Evolutionary conservation across 2,888 invertebrate species (phyloP), one percentile per base, ranked within the genome.

Genomic region (Exocentrus adspersus): DNA sequence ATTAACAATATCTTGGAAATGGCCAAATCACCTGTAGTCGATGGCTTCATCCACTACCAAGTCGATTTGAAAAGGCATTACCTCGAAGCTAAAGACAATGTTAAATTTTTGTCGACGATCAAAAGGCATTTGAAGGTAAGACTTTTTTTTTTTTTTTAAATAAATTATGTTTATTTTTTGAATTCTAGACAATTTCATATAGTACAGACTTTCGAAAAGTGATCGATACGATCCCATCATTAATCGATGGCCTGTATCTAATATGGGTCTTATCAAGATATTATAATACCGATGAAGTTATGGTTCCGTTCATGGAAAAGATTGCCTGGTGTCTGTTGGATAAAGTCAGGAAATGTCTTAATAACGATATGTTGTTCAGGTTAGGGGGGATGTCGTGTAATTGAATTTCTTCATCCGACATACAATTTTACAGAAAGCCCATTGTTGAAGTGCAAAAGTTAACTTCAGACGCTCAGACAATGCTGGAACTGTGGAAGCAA

Each of bases 241-340:
- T 96, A 66, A 92, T 95, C 85, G 92, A 94, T 68, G 93, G 94
- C 1, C 81, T 97, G 37, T 90, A 92, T 72, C 91, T 96, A 87
- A 92, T 96, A 77, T 97, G 97, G 97, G 91, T 95, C 52, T 87
- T 97, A 57, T 96, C 96, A 0, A 85, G 89, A 53, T 93, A 94
- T 75, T 97, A 93, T 79, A 90, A 92, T 65, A 88, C 85, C 0
- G 96, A 96, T 77, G 92, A 93, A 65, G 88, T 91, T 62, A 95
- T 97, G 95, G 89, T 93, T 20, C 89, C 92, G 0, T 84, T 97
- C 1, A 85, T 97, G 78, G 88, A 90, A 64, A 87, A 93, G 73
- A 92, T 97, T 72, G 93, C 94, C 0, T 92, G 92, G 88, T 91
- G 93, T 5, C 84, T 97, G 4, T 89, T 90, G 51, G 87, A 92